Base-by-base conservation (phyloP, 92 coral and sea anemone genomes). In the Epizoanthus scotinus region DNA sequence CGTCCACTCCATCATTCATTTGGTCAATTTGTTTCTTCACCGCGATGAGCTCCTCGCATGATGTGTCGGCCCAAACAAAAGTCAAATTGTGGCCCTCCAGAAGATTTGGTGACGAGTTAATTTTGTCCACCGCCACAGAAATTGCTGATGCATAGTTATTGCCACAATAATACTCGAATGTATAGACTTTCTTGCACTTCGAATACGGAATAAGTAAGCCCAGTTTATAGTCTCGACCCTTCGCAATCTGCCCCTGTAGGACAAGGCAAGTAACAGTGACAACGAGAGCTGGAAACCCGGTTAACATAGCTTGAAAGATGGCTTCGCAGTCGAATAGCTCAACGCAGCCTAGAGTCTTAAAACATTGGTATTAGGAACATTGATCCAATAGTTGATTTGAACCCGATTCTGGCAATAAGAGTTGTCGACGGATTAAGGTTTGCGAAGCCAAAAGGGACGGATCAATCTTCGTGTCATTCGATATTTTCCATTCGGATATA, bases 31-130 rank as follows among this genome's bases (percentile, higher is more conserved):
- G 90, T 59, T 90, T 82, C 15, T 67, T 79, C 64, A 92, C 84
- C 8, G 97, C 93, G 50, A 87, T 63, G 20, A 89, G 75, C 47
- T 87, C 98, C 38, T 90, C 69, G 84, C 91, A 86, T 52, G 63
- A 54, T 18, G 98, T 93, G 74, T 93, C 90, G 18, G 84, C 87
- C 98, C 98, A 95, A 63, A 88, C 85, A 81, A 88, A 95, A 25
- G 98, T 90, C 65, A 95, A 80, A 61, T 86, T 89, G 59, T 93
- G 90, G 24, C 90, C 92, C 8, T 92, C 91, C 57, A 95, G 92
- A 28, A 95, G 77, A 71, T 44, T 80, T 28, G 98, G 92, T 34
- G 87, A 82, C 2, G 93, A 81, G 81, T 95, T 95, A 6, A 95
- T 27, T 86, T 87, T 88, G 54, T 91, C 94, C 49, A 95, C 85